phyloP scores from a whole-genome alignment of 2,113 vertebrate species.

The Bubo blakistoni region DNA sequence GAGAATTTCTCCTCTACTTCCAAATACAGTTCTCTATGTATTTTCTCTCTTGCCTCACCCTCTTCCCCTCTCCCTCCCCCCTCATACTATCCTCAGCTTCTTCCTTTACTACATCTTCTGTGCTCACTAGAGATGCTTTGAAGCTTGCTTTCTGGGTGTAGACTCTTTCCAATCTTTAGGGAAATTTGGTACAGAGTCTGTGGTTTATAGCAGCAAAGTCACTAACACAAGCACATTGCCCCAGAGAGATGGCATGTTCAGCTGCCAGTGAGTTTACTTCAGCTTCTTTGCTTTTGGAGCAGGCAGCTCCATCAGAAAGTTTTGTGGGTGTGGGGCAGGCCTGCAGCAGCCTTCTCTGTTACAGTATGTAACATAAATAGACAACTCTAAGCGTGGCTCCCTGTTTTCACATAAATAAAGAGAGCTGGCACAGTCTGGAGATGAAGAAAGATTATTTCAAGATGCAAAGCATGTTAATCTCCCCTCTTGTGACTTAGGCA shows the following conservation, averaged over 20 bases:
- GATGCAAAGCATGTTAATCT: constrained; percentile 34
- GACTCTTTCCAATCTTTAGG: background rate
- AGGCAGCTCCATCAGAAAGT: background rate
- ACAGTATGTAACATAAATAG: background rate
- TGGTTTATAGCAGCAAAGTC: background rate
- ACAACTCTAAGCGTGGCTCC: background rate
- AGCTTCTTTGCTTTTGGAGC: background rate
- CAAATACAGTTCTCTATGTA: background rate
- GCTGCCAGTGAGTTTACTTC: background rate
- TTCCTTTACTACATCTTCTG: background rate
- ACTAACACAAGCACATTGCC: background rate
- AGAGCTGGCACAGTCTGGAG: background rate
- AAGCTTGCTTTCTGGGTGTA: background rate
- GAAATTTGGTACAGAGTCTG: background rate
- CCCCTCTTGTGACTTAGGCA: constrained; percentile 4
- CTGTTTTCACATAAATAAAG: background rate
- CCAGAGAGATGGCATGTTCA: background rate
- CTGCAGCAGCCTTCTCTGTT: background rate
- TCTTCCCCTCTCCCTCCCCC: background rate
- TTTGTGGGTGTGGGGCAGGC: background rate
- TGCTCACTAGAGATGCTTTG: background rate
- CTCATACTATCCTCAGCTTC: background rate
- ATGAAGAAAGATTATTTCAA: constrained; percentile 36
- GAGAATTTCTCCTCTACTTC: background rate
- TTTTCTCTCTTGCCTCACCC: background rate